Base-by-base conservation (phyloP, 1,140 invertebrate genomes). In the Drosophila tropicalis region DNA sequence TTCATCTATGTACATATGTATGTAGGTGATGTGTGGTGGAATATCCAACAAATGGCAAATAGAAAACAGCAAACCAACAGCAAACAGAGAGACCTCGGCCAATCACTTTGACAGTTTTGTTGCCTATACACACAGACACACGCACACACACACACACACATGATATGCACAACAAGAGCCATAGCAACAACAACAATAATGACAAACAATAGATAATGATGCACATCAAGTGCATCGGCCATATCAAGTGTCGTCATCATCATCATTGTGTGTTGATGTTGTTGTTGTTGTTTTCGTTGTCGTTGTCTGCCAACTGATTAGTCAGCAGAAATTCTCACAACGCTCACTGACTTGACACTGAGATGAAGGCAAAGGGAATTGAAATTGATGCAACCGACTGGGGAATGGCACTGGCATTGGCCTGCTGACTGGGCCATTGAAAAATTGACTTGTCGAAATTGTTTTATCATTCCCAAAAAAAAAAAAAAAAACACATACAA, bases 191-290 rank as follows among this genome's bases (percentile, higher is more conserved):
- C 29, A 69, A 61, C 54, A 63, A 54, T 61, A 61, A 40, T 47
- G 44, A 67, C 73, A 70, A 64, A 55, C 34, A 76, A 62, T 67
- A 80, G 64, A 77, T 84, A 80, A 84, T 84, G 67, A 84, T 84
- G 67, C 76, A 76, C 76, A 67, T 82, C 65, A 78, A 82, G 74
- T 82, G 74, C 79, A 66, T 58, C 62, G 54, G 78, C 60, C 77
- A 60, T 74, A 80, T 81, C 69, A 72, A 81, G 69, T 81, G 69
- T 83, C 76, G 62, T 61, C 70, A 62, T 64, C 73, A 77, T 69
- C 73, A 77, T 69, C 67, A 51, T 56, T 66, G 55, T 60, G 40
- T 76, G 80, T 72, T 54, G 61, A 54, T 40, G 76, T 55, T 40
- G 51, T 36, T 44, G 34, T 51, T 41, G 51, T 51, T 2, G 12